Percentiles rank a stretch among this genome's conserved stretches.
Conservation (phyloP, 30 jellyfish, hydroid and myxozoan genomes). For the Aurelia aurita region DNA sequence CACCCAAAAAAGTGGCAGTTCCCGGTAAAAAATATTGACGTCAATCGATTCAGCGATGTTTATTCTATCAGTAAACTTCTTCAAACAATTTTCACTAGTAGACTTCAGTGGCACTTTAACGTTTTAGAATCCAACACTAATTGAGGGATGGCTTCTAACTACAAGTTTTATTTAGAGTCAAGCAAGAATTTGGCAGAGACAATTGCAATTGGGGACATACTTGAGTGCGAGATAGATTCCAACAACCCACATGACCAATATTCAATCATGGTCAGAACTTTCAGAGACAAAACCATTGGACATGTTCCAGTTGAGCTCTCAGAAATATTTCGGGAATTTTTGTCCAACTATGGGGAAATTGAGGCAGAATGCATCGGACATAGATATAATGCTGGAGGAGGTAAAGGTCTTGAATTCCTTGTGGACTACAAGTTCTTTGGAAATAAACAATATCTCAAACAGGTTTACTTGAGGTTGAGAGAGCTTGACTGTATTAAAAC, state of each 20-base stretch:
- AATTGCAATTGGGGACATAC: slow-evolving; percentile 13
- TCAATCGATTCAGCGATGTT: no score
- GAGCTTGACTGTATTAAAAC: slow-evolving; percentile 13
- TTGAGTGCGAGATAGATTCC: slow-evolving; percentile 14
- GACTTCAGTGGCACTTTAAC: no score
- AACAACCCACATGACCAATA: slow-evolving; percentile 14
- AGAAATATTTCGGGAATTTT: background rate
- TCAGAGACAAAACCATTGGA: slow-evolving; percentile 6
- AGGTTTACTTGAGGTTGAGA: slow-evolving; percentile 10
- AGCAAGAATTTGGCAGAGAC: slow-evolving; percentile 12
- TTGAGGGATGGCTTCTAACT: slow-evolving; percentile 5
- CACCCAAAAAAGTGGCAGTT: no score
- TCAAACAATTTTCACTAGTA: no score
- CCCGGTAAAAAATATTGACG: no score
- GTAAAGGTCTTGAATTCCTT: background rate
- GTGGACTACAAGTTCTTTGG: slow-evolving; percentile 8
- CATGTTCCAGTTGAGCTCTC: background rate
- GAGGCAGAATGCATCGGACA: slow-evolving; percentile 28
- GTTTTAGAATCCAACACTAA: background rate
- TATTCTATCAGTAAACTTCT: no score
- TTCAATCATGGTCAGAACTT: slow-evolving; percentile 13
- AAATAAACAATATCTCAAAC: slow-evolving; percentile 6
- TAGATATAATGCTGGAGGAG: slow-evolving; percentile 1
- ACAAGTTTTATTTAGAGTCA: slow-evolving; percentile 7
- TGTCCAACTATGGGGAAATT: slow-evolving; percentile 29